These are phyloP conservation scores for Strigamia transsilvanica DNA, from an alignment of 2,888 invertebrate species.

Conservation along the genomic window DNA sequence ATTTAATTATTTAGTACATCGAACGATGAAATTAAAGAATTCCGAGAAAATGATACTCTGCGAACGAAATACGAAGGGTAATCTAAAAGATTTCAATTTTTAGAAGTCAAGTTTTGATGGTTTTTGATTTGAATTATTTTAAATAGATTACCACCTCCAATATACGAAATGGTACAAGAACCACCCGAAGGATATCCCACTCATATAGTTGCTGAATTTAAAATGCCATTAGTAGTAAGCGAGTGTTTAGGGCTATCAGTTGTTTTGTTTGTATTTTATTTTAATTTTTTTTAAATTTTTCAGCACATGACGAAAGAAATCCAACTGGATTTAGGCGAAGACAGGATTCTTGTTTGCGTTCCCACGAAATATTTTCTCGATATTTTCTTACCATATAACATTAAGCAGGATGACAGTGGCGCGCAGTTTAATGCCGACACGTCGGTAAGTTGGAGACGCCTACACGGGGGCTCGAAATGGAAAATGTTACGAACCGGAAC, in stretches of 20 bases:
- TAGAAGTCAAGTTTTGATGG: not conserved
- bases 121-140: not conserved
- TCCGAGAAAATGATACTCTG: not conserved
- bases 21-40: conserved; percentile 29
- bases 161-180: conserved; percentile 43
- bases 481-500: no score
- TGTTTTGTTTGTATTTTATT: not conserved
- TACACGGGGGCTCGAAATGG: no score
- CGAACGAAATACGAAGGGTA: conserved; percentile 23
- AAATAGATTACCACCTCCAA: conserved; percentile 34
- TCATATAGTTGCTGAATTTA: conserved; percentile 53
- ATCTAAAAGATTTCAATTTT: not conserved
- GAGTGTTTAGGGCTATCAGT: no score
- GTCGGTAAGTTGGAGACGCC: conserved; percentile 58
- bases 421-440: conserved; percentile 64
- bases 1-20: conserved; percentile 19
- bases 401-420: conserved; percentile 63
- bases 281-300: conserved; percentile 36
- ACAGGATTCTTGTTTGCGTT: conserved; percentile 63
- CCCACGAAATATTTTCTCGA: conserved; percentile 63
- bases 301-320: conserved; percentile 63
- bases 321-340: conserved; percentile 63
- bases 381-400: conserved; percentile 63
- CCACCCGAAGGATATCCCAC: conserved; percentile 31
- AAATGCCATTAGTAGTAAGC: conserved; percentile 52